Percentiles rank a stretch among this genome's conserved stretches.
These are phyloP conservation scores for Tortricodes alternella DNA, from an alignment of 2,888 invertebrate genomes.

Conservation along the genomic window DNA sequence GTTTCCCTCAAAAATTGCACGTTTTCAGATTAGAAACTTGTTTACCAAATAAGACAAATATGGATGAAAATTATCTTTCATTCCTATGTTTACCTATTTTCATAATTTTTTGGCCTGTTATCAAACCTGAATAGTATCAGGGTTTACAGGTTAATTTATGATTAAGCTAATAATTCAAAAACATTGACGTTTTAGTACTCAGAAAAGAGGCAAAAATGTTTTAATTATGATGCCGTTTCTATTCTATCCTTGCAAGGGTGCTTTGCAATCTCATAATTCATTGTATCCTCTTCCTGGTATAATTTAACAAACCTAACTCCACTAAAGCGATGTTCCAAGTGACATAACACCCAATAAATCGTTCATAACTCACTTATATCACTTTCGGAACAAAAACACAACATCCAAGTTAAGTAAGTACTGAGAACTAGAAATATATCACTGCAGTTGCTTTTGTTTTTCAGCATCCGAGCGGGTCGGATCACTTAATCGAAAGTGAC, in stretches of 20 bases:
- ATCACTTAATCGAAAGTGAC: conserved; percentile 23
- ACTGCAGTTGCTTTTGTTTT: conserved; percentile 15
- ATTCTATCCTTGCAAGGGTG: neutral
- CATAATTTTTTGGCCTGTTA: no score
- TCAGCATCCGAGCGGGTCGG: conserved; percentile 14
- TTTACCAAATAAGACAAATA: no score
- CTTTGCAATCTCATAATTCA: neutral
- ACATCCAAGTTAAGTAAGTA: conserved; percentile 14
- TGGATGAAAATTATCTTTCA: no score
- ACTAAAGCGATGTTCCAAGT: conserved; percentile 13
- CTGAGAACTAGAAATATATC: conserved; percentile 26
- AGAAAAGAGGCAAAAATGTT: no score
- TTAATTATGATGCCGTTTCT: no score
- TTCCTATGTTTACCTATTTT: no score
- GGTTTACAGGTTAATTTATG: no score
- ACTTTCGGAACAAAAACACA: conserved; percentile 7
- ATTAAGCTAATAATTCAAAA: no score
- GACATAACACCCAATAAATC: conserved; percentile 18
- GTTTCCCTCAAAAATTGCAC: no score
- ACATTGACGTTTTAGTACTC: no score
- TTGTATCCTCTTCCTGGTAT: neutral
- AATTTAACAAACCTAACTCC: conserved; percentile 8
- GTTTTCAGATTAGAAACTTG: no score
- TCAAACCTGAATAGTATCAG: no score
- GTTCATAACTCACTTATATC: conserved; percentile 15